Evolutionary conservation across 2,797 vertebrate species (phyloP).

Genomic region (Diplodus puntazzo): DNA sequence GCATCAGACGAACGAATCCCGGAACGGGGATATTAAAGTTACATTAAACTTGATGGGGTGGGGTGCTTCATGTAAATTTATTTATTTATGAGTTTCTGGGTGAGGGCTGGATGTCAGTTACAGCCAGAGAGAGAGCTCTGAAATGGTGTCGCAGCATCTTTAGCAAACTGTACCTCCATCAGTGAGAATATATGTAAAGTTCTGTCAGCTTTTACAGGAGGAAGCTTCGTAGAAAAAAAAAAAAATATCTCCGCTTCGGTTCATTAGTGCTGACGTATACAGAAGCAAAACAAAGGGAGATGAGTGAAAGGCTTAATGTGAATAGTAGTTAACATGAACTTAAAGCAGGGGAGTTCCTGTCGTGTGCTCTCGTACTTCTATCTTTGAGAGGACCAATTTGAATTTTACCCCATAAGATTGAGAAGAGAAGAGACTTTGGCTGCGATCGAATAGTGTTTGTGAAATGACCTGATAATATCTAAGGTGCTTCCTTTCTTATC

Average conservation of each 20-base stretch:
- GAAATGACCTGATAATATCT: no score
- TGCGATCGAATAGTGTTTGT: no score
- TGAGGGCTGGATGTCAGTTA: conserved; percentile 13
- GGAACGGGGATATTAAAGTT: conserved; percentile 27
- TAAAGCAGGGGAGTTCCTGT: conserved; percentile 5
- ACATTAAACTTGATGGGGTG: conserved; percentile 38
- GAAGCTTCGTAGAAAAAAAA: neutral
- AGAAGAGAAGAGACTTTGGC: neutral
- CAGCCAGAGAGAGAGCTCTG: conserved; percentile 12
- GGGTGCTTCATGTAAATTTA: conserved; percentile 27
- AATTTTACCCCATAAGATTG: neutral
- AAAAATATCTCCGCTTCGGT: neutral
- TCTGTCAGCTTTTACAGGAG: neutral
- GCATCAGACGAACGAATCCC: conserved; percentile 12
- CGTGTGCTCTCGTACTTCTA: conserved; percentile 22
- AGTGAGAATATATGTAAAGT: conserved; percentile 2
- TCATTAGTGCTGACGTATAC: neutral
- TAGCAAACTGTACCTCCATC: neutral
- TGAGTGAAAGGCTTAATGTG: neutral
- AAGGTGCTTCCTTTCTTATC: no score
- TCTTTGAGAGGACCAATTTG: conserved; percentile 18
- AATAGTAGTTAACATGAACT: conserved; percentile 13
- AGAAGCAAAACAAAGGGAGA: neutral
- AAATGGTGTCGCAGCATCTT: neutral
- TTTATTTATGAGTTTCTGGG: conserved; percentile 46